These are phyloP conservation scores for Athene noctua DNA, from an alignment of 2,113 vertebrate species.

Conservation along the genomic window DNA sequence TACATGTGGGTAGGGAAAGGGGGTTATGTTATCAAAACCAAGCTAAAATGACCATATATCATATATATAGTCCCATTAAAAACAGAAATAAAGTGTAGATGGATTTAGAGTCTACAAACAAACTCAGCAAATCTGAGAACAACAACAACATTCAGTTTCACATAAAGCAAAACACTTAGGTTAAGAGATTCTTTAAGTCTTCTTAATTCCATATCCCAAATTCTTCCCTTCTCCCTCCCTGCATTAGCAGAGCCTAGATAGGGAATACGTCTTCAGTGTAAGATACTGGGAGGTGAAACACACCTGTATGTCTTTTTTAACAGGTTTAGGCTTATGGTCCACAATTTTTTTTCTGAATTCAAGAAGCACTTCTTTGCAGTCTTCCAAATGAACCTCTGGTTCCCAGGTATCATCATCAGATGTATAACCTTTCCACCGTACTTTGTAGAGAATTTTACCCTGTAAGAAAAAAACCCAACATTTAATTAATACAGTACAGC, in stretches of 20 bases:
- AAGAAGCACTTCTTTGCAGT: conserved; percentile 93
- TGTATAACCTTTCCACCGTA: conserved; percentile 96
- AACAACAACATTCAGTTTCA: background rate
- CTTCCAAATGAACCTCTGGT: conserved; percentile 90
- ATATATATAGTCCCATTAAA: background rate
- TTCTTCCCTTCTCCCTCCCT: background rate
- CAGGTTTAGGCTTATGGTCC: conserved; percentile 77
- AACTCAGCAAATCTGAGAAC: background rate
- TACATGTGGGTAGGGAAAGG: background rate
- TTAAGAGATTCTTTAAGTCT: background rate
- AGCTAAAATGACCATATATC: background rate
- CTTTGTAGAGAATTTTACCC: conserved; percentile 90
- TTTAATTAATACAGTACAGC: background rate
- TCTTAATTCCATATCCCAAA: background rate
- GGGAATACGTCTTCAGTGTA: background rate
- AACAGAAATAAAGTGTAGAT: background rate
- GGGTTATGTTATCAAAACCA: background rate
- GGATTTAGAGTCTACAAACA: background rate
- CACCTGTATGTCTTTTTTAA: conserved; percentile 82
- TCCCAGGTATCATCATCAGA: conserved; percentile 98
- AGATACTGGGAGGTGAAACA: background rate
- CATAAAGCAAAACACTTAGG: background rate
- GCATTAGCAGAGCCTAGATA: background rate
- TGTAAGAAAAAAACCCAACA: conserved; percentile 41
- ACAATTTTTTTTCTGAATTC: conserved; percentile 82